Conservation (phyloP, 2,113 vertebrate genomes). For the western clawed frog (Xenopus tropicalis) region DNA sequence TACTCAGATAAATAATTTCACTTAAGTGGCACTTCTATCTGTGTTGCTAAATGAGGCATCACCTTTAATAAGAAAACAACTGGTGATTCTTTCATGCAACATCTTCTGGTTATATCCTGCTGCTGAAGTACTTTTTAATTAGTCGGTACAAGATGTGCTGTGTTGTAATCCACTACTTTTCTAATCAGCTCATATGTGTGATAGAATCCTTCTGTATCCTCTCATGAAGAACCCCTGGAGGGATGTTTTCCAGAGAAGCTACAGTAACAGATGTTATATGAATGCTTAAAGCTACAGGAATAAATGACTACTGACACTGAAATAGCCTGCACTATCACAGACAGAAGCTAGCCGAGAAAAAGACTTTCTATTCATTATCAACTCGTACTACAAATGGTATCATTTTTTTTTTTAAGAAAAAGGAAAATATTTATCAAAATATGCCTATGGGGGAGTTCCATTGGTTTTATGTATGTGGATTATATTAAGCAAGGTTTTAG, state of each 20-base stretch:
- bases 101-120: constrained; percentile 4
- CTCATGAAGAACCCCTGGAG: background rate
- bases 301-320: background rate
- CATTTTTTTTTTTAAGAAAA: too few species aligned
- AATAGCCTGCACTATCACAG: too few species aligned
- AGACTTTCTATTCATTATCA: too few species aligned
- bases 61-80: constrained; percentile 33
- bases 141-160: background rate
- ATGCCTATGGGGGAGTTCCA: too few species aligned
- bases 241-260: constrained; percentile 40
- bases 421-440: too few species aligned
- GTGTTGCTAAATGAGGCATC: constrained; percentile 24
- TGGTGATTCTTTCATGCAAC: constrained; percentile 28
- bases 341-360: too few species aligned
- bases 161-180: constrained; percentile 19
- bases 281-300: constrained; percentile 7
- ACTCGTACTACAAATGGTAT: too few species aligned
- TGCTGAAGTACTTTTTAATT: constrained; percentile 45
- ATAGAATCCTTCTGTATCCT: constrained; percentile 2
- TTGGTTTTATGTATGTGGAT: too few species aligned
- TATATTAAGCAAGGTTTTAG: too few species aligned
- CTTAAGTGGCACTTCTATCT: constrained; percentile 20
- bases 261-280: constrained; percentile 19
- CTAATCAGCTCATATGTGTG: background rate
- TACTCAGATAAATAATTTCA: constrained; percentile 23